Evolutionary conservation across 2,113 vertebrate genomes (phyloP), one percentile per base, ranked within the genome.

Genomic region (Agapornis roseicollis): DNA sequence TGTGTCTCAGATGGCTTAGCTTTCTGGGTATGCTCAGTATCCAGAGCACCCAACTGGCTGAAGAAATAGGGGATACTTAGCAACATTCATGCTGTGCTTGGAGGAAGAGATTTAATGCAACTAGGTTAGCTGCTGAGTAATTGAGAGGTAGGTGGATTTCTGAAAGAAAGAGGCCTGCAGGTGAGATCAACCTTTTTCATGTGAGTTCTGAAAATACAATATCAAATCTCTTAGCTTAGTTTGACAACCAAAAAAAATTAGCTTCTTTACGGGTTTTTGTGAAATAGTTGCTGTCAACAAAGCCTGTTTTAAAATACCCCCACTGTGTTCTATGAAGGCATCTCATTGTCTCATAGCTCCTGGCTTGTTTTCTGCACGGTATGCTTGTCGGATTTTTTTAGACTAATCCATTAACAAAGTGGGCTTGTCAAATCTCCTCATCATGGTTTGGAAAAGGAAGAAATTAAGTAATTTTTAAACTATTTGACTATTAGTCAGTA

Each of bases 341-440:
- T 35, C 66, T 92, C 0, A 7, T 28, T 44, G 7, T 66, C 56
- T 89, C 91, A 77, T 82, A 64, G 68, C 61, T 94, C 63, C 88
- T 53, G 12, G 28, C 83, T 90, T 2, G 6, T 92, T 93, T 94
- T 63, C 35, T 85, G 70, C n/a, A 17, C 16, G 63, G 17, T 76
- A 14, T 94, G 56, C 97, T 97, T 95, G 47, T 90, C 64, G 95
- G 52, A 35, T 10, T 19, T 39, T 91, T 84, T 80, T 39, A 77
- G 66, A 79, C 65, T 61, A 79, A 64, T 73, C 58, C 77, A 42
- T 87, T 96, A 95, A 80, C 35, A 74, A 95, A 94, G 92, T 56
- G 10, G 24, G 15, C 19, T 93, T 91, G 88, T 85, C 82, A 85
- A 77, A 93, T 88, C 58, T 87, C 80, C 10, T 93, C 41, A 29